Base-by-base conservation (phyloP, 2,113 vertebrate species). In the Odocoileus hemionus region DNA sequence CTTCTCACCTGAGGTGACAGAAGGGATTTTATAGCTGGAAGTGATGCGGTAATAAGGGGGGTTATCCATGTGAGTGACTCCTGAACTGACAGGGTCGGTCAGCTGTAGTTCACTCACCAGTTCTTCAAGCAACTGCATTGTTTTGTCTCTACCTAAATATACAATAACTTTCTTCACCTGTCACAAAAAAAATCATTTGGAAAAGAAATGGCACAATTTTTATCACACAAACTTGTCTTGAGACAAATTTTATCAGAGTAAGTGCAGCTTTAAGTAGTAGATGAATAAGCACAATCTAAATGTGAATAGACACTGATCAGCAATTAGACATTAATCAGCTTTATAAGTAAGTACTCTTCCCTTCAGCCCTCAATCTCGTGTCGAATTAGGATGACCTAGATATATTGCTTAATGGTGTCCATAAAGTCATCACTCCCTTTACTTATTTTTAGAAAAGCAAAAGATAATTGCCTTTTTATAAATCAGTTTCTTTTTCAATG, bases 111-210 rank as follows among this genome's bases (percentile, higher is more conserved):
- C 99, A 92, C 99, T 99, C 98, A 99, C 99, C 97, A 99, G 98
- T 98, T 99, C 99, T 98, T 99, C 99, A 70, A 99, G 98, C 80
- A 99, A 98, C 98, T 99, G 99, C 99, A 99, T 99, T 89, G 99
- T 99, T 99, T 99, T 99, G 98, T 99, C 99, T 99, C 99, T 99
- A 96, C 99, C 99, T 98, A 99, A 98, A 98, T 99, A 99, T 85
- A 99, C 99, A 98, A 99, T 99, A n/a, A 99, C 99, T 92, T 99
- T 99, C 98, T 99, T 99, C 84, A 99, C 99, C 99, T 99, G 99
- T 39, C 93, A 92, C 64, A 16, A 90, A n/a, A 91, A 61, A 89
- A 2, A 85, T 19, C 7, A 10, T 97, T 80, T n/a, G 30, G 83
- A 79, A 96, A 96, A 25, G 26, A 55, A 17, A 70, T 52, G 93